A percentile compares a stretch with the other conserved stretches of the same genome.
phyloP scores from a whole-genome alignment of 2,888 invertebrate genomes.

The Petrophora chlorosata region DNA sequence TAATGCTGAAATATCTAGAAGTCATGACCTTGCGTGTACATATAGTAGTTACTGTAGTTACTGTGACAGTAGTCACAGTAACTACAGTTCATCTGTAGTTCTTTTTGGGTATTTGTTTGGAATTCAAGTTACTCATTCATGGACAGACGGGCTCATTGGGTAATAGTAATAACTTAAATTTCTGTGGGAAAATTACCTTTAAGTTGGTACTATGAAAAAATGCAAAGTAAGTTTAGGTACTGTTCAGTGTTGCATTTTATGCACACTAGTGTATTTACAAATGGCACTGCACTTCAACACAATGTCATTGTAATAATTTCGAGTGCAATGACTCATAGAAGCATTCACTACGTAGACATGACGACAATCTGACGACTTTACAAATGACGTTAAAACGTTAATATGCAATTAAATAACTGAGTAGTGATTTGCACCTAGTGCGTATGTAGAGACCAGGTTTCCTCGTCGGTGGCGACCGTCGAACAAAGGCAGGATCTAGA shows the following conservation, averaged over 20 bases:
- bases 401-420: conserved; percentile 34
- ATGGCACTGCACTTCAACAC: conserved; percentile 21
- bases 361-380: conserved; percentile 46
- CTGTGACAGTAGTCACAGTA: no score
- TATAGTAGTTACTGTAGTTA: background rate
- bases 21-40: background rate
- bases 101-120: no score
- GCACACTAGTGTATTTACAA: conserved; percentile 14
- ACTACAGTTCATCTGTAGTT: no score
- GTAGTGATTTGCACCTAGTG: conserved; percentile 34
- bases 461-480: conserved; percentile 65
- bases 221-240: no score
- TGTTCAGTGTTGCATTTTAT: no score
- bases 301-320: conserved; percentile 39
- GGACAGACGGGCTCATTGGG: no score
- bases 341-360: conserved; percentile 38
- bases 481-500: conserved; percentile 80
- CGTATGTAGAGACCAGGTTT: conserved; percentile 62
- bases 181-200: no score
- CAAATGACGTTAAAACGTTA: conserved; percentile 46
- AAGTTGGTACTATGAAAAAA: no score
- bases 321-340: conserved; percentile 51
- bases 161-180: no score
- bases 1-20: conserved; percentile 8
- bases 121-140: no score